Conservation (phyloP, 1,140 invertebrate genomes). For the Doryteuthis pealeii region DNA sequence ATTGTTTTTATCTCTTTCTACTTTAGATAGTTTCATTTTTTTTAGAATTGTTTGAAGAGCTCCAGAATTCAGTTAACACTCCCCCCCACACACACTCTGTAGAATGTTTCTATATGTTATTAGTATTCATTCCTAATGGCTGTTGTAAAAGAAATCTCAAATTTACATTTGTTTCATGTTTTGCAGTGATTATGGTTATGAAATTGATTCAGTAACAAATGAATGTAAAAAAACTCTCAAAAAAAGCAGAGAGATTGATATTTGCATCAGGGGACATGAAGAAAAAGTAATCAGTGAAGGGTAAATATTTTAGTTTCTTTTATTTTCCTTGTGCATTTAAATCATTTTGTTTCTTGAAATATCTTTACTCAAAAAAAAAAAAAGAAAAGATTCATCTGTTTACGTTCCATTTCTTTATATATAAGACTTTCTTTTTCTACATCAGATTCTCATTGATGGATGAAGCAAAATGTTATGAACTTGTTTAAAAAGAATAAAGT, state of each 20-base stretch:
- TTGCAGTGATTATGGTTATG: constrained; percentile 55
- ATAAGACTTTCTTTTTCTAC: neutral
- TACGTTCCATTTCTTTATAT: neutral
- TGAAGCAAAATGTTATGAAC: neutral
- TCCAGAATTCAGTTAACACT: too few relatives aligned
- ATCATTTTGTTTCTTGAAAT: too few relatives aligned
- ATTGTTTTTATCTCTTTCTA: neutral
- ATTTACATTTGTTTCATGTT: constrained; percentile 18
- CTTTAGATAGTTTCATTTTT: too few relatives aligned
- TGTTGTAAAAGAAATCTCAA: too few relatives aligned
- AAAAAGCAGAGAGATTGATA: constrained; percentile 38
- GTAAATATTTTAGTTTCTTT: constrained; percentile 27
- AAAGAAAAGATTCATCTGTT: neutral
- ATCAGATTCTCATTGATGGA: neutral
- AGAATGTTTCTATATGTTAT: too few relatives aligned
- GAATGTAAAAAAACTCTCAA: constrained; percentile 36
- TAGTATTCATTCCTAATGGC: too few relatives aligned
- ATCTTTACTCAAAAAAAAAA: too few relatives aligned
- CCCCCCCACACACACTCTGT: too few relatives aligned
- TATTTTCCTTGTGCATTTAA: neutral
- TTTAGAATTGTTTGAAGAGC: too few relatives aligned
- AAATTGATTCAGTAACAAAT: constrained; percentile 28
- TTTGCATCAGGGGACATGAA: constrained; percentile 48
- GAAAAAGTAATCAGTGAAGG: constrained; percentile 49
- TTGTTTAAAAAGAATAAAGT: neutral